Evolutionary conservation across 1,140 invertebrate genomes (phyloP).

Genomic region (Anadara kagoshimensis): DNA sequence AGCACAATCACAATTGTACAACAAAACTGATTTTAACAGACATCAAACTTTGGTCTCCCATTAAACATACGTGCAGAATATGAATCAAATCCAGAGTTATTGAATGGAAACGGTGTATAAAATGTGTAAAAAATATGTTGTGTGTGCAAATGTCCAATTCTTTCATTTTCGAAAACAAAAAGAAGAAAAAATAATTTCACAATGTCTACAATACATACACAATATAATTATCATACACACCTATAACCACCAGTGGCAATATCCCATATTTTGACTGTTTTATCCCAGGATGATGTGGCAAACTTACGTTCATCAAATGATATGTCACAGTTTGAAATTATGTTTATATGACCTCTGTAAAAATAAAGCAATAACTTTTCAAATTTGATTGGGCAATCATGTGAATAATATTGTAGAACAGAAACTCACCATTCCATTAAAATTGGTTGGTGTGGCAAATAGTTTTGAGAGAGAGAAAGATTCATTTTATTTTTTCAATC

Average conservation of each 20-base stretch:
- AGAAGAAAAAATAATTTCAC: not conserved
- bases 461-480: no score
- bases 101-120: no score
- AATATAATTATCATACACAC: conserved; percentile 30
- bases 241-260: conserved; percentile 72
- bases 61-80: no score
- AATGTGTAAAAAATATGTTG: no score
- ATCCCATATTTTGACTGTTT: conserved; percentile 70
- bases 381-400: not conserved
- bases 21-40: no score
- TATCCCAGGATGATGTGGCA: conserved; percentile 73
- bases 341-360: conserved; percentile 68
- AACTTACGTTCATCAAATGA: conserved; percentile 68
- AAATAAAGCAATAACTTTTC: not conserved
- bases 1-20: no score
- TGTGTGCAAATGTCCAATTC: not conserved
- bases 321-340: conserved; percentile 66
- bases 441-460: no score
- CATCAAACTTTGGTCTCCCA: no score
- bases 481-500: no score
- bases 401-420: not conserved
- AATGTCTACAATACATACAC: no score
- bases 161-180: not conserved
- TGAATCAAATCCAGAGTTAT: no score
- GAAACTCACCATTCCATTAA: not conserved